phyloP scores from a whole-genome alignment of 2,113 vertebrate species.

The Amphiprion percula region DNA sequence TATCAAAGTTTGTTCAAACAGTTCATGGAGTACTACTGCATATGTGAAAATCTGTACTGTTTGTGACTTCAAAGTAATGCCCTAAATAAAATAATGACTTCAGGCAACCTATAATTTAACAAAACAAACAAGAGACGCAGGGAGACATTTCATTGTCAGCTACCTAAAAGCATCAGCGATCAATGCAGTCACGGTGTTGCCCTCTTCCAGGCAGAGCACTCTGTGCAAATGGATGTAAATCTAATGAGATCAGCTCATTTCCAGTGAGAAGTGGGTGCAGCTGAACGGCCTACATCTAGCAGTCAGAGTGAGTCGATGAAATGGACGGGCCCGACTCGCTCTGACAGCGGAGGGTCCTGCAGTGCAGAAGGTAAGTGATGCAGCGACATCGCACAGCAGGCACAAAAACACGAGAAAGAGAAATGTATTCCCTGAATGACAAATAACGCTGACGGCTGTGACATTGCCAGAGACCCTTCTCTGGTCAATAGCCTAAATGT shows the following conservation, averaged over 20 bases:
- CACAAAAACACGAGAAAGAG: conserved; percentile 15
- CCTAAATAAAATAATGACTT: background rate
- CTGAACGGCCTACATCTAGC: conserved; percentile 28
- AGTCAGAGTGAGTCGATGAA: conserved; percentile 35
- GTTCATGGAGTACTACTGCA: no score
- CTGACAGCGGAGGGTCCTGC: conserved; percentile 18
- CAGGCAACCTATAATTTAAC: conserved; percentile 13
- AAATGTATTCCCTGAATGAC: conserved; percentile 36
- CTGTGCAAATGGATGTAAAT: conserved; percentile 68
- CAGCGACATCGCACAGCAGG: conserved; percentile 14
- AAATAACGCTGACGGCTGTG: conserved; percentile 40
- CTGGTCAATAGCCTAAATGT: conserved; percentile 29
- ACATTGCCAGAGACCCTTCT: conserved; percentile 15
- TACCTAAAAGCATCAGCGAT: conserved; percentile 54
- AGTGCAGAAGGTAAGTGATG: conserved; percentile 32
- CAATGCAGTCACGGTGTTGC: conserved; percentile 39
- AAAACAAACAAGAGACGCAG: conserved; percentile 20
- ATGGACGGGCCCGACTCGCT: conserved; percentile 15
- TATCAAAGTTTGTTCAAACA: background rate
- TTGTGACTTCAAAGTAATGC: background rate
- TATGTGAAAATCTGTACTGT: background rate
- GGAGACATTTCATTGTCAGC: conserved; percentile 56
- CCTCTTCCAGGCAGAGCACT: conserved; percentile 63
- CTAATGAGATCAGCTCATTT: conserved; percentile 69
- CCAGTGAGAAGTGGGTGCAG: conserved; percentile 31